phyloP scores from a whole-genome alignment of 1,140 invertebrate species.

The Listronotus oregonensis region DNA sequence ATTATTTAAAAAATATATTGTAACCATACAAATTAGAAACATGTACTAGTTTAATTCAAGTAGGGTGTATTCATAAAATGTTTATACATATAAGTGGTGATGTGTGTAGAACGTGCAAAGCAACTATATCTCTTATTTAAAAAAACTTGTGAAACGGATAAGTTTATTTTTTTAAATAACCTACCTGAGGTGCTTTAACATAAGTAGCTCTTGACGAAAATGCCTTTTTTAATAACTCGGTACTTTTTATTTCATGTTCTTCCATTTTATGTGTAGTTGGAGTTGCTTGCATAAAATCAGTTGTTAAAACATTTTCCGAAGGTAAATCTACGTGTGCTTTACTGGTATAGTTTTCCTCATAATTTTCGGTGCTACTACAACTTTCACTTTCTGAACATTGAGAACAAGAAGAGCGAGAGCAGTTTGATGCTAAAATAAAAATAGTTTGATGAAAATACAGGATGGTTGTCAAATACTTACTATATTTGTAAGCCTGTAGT shows the following conservation, averaged over 20 bases:
- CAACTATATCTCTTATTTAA: too few species aligned
- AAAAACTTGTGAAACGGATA: too few species aligned
- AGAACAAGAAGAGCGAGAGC: slow-evolving; percentile 62
- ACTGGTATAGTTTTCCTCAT: slow-evolving; percentile 49
- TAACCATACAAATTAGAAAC: too few species aligned
- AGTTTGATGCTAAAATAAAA: slow-evolving; percentile 62
- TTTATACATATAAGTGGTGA: too few species aligned
- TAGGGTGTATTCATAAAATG: too few species aligned
- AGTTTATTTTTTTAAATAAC: background rate
- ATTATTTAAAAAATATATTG: too few species aligned
- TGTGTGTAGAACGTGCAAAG: too few species aligned
- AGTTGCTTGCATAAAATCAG: slow-evolving; percentile 53
- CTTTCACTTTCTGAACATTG: slow-evolving; percentile 60
- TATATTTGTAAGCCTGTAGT: too few species aligned
- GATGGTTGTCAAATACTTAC: too few species aligned
- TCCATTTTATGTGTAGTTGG: slow-evolving; percentile 53
- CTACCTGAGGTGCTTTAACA: slow-evolving; percentile 45
- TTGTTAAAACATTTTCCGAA: slow-evolving; percentile 47
- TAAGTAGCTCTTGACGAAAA: slow-evolving; percentile 41
- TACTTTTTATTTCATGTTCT: slow-evolving; percentile 13
- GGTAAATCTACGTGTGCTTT: slow-evolving; percentile 28
- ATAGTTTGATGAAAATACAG: too few species aligned
- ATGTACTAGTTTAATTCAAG: too few species aligned
- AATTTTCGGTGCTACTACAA: slow-evolving; percentile 52
- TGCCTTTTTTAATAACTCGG: slow-evolving; percentile 16